These are phyloP conservation scores for Ctenosaura bakeri DNA, from an alignment of 2,797 vertebrate species.

Conservation along the genomic window DNA sequence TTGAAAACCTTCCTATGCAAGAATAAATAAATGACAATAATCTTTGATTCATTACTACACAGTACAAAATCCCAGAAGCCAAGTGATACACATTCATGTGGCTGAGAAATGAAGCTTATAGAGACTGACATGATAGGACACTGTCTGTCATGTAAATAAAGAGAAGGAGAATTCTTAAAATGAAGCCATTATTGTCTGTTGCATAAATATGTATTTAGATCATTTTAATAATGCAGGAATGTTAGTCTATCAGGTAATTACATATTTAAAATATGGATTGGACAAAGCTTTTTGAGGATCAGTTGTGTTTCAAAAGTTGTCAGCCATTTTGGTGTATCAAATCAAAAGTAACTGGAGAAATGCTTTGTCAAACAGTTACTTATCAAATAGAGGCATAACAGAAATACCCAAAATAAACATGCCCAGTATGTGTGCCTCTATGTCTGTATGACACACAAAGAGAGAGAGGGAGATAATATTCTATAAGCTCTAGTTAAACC, in stretches of 20 bases:
- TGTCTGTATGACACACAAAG: background rate
- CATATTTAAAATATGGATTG: conserved; percentile 50
- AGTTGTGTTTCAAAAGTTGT: conserved; percentile 27
- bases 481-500: background rate
- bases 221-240: conserved; percentile 64
- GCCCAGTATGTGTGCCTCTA: background rate
- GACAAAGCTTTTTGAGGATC: conserved; percentile 55
- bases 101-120: conserved; percentile 64
- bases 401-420: conserved; percentile 21
- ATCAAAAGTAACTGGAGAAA: conserved; percentile 37
- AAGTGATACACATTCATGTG: conserved; percentile 9
- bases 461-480: background rate
- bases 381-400: conserved; percentile 16
- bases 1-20: conserved; percentile 37
- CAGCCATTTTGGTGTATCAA: conserved; percentile 25
- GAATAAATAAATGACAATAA: background rate
- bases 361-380: conserved; percentile 23
- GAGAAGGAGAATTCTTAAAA: conserved; percentile 67
- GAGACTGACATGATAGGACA: conserved; percentile 66
- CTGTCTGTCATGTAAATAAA: conserved; percentile 72
- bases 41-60: accelerated
- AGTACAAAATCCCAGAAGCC: background rate
- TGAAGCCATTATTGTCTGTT: conserved; percentile 69
- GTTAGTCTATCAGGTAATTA: conserved; percentile 57
- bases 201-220: conserved; percentile 65